phyloP scores from a whole-genome alignment of 2,113 vertebrate genomes.

The Ibidorhyncha struthersii region DNA sequence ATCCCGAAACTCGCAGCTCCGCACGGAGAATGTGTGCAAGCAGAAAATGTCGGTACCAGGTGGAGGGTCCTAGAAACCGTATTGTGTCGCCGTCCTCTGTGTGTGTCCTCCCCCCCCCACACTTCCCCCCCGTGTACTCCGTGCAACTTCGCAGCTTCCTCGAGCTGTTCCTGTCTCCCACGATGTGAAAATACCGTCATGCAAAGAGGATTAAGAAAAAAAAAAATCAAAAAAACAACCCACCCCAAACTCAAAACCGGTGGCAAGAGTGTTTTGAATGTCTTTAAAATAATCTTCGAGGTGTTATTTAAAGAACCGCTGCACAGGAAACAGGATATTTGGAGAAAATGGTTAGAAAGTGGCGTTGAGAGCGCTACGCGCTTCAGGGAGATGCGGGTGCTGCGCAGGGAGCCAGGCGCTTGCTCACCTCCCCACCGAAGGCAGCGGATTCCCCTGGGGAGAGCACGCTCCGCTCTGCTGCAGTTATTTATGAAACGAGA shows the following conservation, averaged over 20 bases:
- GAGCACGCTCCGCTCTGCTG: neutral
- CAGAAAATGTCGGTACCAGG: neutral
- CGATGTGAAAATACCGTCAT: constrained; percentile 35
- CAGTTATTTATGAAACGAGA: neutral
- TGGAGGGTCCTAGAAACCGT: neutral
- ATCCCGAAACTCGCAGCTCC: neutral
- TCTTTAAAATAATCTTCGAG: constrained; percentile 6
- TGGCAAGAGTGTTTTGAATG: neutral
- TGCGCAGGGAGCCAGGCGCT: neutral
- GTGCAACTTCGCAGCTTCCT: constrained; percentile 24
- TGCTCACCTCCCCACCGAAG: fast-evolving
- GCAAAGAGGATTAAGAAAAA: neutral
- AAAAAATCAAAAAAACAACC: neutral
- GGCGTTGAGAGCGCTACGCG: fast-evolving
- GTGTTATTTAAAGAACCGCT: neutral
- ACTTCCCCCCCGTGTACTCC: neutral
- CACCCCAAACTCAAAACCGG: neutral
- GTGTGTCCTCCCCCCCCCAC: too few species aligned
- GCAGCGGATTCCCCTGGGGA: neutral
- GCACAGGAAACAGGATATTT: neutral
- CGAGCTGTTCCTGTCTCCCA: constrained; percentile 45
- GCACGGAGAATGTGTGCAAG: neutral
- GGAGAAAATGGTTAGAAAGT: neutral
- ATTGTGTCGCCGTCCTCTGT: neutral
- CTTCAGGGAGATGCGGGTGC: neutral